A percentile compares a stretch with the other conserved stretches of the same genome.
Evolutionary conservation across 2,797 vertebrate species (phyloP).

Genomic region (Anas capensis): DNA sequence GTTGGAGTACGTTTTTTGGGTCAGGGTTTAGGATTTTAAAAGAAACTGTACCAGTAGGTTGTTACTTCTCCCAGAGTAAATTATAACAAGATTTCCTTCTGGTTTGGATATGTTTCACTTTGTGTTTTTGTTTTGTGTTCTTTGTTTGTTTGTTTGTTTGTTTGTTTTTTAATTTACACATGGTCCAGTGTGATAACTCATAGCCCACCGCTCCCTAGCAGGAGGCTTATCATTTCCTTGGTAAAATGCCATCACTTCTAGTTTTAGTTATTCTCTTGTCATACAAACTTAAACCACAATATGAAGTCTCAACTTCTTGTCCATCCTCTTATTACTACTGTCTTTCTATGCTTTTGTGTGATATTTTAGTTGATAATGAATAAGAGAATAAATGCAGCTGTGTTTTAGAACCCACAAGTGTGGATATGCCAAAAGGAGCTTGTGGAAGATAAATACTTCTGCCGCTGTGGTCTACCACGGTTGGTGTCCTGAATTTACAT

Average conservation of each 20-base stretch:
- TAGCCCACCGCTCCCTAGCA: constrained; percentile 1
- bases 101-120: background rate
- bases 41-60: background rate
- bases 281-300: constrained; percentile 60
- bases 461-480: constrained; percentile 76
- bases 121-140: constrained; percentile 38
- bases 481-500: constrained; percentile 77
- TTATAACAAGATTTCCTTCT: background rate
- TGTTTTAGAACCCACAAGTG: constrained; percentile 56
- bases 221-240: constrained; percentile 27
- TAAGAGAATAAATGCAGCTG: constrained; percentile 68
- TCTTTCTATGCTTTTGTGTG: constrained; percentile 26
- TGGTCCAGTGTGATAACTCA: background rate
- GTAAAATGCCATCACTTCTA: constrained; percentile 25
- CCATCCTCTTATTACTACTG: constrained; percentile 31
- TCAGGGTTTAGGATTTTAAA: background rate
- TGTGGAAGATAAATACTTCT: constrained; percentile 76
- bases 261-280: constrained; percentile 37
- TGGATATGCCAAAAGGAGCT: constrained; percentile 74
- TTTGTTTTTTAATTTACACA: background rate
- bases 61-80: background rate
- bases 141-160: constrained; percentile 26
- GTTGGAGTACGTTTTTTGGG: background rate
- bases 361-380: constrained; percentile 65
- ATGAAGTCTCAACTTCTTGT: constrained; percentile 30